A percentile compares a stretch with the other conserved stretches of the same genome.
Evolutionary conservation across 2,888 invertebrate genomes (phyloP).

Genomic region (Drosophila cracens): DNA sequence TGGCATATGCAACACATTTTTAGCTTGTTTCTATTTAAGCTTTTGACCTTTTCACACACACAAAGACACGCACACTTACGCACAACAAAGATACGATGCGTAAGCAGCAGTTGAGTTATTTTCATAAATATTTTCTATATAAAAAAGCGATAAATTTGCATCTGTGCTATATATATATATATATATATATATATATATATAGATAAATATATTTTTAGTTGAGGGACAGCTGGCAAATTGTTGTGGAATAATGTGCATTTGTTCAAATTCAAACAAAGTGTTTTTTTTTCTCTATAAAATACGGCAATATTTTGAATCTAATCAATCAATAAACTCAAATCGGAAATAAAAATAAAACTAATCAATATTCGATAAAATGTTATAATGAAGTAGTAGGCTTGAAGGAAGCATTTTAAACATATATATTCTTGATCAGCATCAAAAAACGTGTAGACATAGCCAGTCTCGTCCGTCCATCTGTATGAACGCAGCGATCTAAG

Average conservation of each 20-base stretch:
- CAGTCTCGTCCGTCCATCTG: no score
- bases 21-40: slow-evolving; percentile 36
- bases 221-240: slow-evolving; percentile 32
- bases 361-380: not conserved
- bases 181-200: not conserved
- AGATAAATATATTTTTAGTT: slow-evolving; percentile 1
- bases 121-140: slow-evolving; percentile 14
- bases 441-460: not conserved
- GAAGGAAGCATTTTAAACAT: not conserved
- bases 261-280: not conserved
- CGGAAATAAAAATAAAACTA: not conserved
- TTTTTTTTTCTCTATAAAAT: not conserved
- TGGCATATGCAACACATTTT: slow-evolving; percentile 61
- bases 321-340: not conserved
- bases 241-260: not conserved
- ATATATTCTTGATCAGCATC: not conserved
- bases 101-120: slow-evolving; percentile 38
- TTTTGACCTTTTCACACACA: slow-evolving; percentile 63
- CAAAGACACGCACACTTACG: slow-evolving; percentile 12
- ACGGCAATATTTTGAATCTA: not conserved
- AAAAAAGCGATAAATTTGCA: not conserved
- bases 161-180: not conserved
- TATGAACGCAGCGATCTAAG: no score
- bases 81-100: slow-evolving; percentile 23
- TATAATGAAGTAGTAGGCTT: not conserved